Conservation (phyloP, 2,888 invertebrate genomes). For the Electrophaes corylata region DNA sequence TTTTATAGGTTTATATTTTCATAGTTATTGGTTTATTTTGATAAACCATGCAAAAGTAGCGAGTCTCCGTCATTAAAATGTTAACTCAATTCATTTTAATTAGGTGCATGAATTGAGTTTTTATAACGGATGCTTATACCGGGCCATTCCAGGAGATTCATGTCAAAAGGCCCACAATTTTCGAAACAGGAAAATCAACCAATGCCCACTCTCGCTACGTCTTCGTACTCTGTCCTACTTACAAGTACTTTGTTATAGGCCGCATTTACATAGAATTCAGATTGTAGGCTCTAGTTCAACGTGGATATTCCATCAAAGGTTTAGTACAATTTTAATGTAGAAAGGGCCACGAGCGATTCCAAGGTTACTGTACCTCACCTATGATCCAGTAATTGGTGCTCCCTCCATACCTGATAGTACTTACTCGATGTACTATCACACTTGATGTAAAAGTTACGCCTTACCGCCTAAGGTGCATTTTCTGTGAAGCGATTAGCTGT, state of each 20-base stretch:
- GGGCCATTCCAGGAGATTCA: conserved; percentile 29
- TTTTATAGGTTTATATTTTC: too few relatives aligned
- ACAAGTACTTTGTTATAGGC: conserved; percentile 19
- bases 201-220: conserved; percentile 29
- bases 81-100: conserved; percentile 18
- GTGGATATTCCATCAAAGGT: too few relatives aligned
- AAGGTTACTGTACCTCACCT: too few relatives aligned
- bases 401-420: too few relatives aligned
- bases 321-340: too few relatives aligned
- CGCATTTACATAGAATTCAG: conserved; percentile 16
- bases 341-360: too few relatives aligned
- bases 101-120: conserved; percentile 21
- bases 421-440: too few relatives aligned
- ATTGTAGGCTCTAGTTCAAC: neutral
- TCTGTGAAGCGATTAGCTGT: too few relatives aligned
- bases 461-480: too few relatives aligned
- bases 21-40: too few relatives aligned
- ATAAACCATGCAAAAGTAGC: conserved; percentile 3
- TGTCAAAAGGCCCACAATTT: conserved; percentile 31
- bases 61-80: conserved; percentile 1
- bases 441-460: too few relatives aligned
- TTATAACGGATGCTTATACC: conserved; percentile 29
- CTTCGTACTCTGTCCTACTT: conserved; percentile 29
- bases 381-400: too few relatives aligned
- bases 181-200: conserved; percentile 34